phyloP scores from a whole-genome alignment of 1,140 invertebrate genomes.

The Semibalanus balanoides region DNA sequence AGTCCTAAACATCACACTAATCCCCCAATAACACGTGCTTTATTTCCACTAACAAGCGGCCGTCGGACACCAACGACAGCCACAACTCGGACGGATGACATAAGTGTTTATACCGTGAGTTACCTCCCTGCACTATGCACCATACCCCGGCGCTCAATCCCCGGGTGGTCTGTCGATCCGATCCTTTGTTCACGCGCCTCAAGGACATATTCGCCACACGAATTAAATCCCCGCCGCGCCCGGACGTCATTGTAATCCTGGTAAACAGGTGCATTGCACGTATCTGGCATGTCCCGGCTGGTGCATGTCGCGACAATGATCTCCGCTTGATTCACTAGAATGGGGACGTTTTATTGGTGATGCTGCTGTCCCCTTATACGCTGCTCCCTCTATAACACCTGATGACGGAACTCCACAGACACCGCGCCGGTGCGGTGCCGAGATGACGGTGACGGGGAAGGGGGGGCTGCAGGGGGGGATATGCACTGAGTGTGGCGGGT shows the following conservation, averaged over 20 bases:
- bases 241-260: neutral
- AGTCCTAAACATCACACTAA: neutral
- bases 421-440: too few relatives aligned
- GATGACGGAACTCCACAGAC: too few relatives aligned
- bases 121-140: neutral
- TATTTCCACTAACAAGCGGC: neutral
- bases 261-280: neutral
- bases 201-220: neutral
- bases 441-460: too few relatives aligned
- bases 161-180: neutral
- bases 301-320: too few relatives aligned
- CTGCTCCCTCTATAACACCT: too few relatives aligned
- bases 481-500: too few relatives aligned
- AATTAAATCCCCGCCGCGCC: neutral
- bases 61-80: neutral
- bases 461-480: too few relatives aligned
- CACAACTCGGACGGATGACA: neutral
- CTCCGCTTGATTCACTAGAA: too few relatives aligned
- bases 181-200: neutral
- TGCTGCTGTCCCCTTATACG: too few relatives aligned
- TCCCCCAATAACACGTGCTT: neutral
- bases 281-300: neutral
- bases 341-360: too few relatives aligned
- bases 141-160: neutral
- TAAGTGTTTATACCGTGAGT: neutral